A percentile compares a stretch with the other conserved stretches of the same genome.
Evolutionary conservation across 2,888 invertebrate genomes (phyloP).

Genomic region (Pyralis farinalis): DNA sequence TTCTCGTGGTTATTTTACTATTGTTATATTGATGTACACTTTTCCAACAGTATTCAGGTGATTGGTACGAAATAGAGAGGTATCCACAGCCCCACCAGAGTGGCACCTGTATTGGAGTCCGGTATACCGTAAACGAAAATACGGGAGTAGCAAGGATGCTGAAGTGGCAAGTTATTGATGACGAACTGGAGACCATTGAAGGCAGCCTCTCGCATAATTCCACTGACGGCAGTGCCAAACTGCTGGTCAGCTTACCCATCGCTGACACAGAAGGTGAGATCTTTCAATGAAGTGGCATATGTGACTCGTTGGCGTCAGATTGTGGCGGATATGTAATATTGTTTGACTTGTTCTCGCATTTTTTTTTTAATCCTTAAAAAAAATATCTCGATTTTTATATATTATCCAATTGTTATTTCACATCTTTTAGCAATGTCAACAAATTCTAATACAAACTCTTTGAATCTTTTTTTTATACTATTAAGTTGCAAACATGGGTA

Average conservation of each 20-base stretch:
- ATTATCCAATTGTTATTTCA: too few species aligned
- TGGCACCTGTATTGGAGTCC: constrained; percentile 50
- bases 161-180: constrained; percentile 58
- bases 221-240: constrained; percentile 40
- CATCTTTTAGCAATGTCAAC: too few species aligned
- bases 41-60: constrained; percentile 53
- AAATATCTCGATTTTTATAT: too few species aligned
- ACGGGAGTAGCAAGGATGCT: constrained; percentile 41
- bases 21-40: constrained; percentile 2
- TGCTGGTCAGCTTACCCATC: constrained; percentile 41
- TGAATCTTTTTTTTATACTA: too few species aligned
- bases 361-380: too few species aligned
- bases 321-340: neutral
- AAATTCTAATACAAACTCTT: too few species aligned
- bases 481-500: too few species aligned
- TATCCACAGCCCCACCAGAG: constrained; percentile 46
- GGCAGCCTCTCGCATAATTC: constrained; percentile 44
- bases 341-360: too few species aligned
- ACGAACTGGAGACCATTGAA: constrained; percentile 35
- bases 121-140: constrained; percentile 36
- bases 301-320: too few species aligned
- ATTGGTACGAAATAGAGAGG: constrained; percentile 61
- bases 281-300: too few species aligned
- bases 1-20: too few species aligned
- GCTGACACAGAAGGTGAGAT: constrained; percentile 41